Evolutionary conservation across 2,888 invertebrate species (phyloP).

Genomic region (Ophraella communa): DNA sequence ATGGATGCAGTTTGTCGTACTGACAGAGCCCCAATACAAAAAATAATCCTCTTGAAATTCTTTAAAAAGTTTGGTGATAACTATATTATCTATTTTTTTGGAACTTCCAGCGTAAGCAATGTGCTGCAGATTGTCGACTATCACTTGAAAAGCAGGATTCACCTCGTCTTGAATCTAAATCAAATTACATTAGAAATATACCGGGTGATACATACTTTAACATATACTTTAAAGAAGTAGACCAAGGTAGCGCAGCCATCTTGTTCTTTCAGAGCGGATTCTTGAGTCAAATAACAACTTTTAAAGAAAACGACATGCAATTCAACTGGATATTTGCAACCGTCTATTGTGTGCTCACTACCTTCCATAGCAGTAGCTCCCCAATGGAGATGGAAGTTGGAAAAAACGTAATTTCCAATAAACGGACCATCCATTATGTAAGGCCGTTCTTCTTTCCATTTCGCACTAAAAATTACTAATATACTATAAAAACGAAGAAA

Average conservation of each 20-base stretch:
- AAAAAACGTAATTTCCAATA: conserved; percentile 66
- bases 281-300: conserved; percentile 66
- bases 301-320: conserved; percentile 70
- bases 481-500: neutral
- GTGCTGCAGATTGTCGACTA: conserved; percentile 61
- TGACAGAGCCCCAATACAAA: conserved; percentile 68
- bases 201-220: neutral
- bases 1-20: conserved; percentile 59
- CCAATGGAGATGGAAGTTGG: conserved; percentile 77
- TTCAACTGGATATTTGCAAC: conserved; percentile 65
- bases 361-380: conserved; percentile 68
- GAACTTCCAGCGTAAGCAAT: conserved; percentile 63
- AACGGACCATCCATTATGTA: conserved; percentile 68
- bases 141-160: conserved; percentile 59
- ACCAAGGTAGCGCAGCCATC: conserved; percentile 67
- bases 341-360: conserved; percentile 70
- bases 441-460: conserved; percentile 69
- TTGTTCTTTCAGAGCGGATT: conserved; percentile 65
- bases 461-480: conserved; percentile 67
- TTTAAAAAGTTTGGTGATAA: conserved; percentile 61
- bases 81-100: conserved; percentile 58
- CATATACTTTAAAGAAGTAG: conserved; percentile 62
- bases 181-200: neutral
- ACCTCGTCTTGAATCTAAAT: conserved; percentile 62
- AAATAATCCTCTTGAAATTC: conserved; percentile 70